phyloP scores from a whole-genome alignment of 1,140 invertebrate species.

The Phymastichus coffea region DNA sequence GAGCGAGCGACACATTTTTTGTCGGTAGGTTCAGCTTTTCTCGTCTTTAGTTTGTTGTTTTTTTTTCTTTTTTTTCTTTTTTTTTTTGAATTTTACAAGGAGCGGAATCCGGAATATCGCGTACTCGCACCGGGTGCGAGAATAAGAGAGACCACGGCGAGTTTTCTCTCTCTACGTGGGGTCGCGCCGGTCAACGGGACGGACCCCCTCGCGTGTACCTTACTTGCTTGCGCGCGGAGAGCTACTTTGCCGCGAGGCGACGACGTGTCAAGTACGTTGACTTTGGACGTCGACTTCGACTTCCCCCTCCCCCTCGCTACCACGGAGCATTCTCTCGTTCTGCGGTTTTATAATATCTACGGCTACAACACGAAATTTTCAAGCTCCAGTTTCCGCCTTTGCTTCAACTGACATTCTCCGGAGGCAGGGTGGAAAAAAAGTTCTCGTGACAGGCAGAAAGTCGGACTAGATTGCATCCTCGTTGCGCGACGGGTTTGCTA shows the following conservation, averaged over 20 bases:
- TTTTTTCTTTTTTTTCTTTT: too few relatives aligned
- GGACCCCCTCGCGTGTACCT: conserved; percentile 31
- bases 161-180: conserved; percentile 50
- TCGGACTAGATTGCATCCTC: neutral
- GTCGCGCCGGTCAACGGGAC: conserved; percentile 47
- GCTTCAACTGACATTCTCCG: too few relatives aligned
- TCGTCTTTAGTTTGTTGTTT: too few relatives aligned
- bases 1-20: conserved; percentile 1
- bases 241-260: conserved; percentile 40
- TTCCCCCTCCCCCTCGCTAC: conserved; percentile 18
- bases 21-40: too few relatives aligned
- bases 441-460: neutral
- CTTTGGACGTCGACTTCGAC: conserved; percentile 18
- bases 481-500: neutral
- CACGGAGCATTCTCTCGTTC: too few relatives aligned
- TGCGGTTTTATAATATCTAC: conserved; percentile 19
- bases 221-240: conserved; percentile 31
- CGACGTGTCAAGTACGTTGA: conserved; percentile 35
- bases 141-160: conserved; percentile 31
- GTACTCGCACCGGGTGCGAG: conserved; percentile 10
- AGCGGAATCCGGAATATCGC: conserved; percentile 24
- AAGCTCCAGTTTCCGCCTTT: conserved; percentile 15
- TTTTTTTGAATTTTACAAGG: too few relatives aligned
- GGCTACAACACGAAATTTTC: conserved; percentile 19
- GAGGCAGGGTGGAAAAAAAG: neutral